phyloP scores from a whole-genome alignment of 2,797 vertebrate genomes.

The Myotis vivesi region DNA sequence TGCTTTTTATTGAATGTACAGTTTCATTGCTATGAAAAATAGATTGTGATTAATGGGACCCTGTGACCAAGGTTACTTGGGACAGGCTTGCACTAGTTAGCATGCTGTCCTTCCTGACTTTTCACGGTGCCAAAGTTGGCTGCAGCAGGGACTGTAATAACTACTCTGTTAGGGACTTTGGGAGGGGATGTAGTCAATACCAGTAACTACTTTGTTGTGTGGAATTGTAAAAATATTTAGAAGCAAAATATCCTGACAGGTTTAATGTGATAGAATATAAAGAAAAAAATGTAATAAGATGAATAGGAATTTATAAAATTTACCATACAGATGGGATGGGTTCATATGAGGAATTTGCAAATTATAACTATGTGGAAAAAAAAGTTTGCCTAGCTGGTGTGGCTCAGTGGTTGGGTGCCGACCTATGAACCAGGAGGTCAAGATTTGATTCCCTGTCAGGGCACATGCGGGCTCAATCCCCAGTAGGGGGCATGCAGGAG shows the following conservation, averaged over 20 bases:
- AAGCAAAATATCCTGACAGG: neutral
- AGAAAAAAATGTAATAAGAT: constrained; percentile 18
- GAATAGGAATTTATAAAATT: constrained; percentile 41
- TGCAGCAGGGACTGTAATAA: neutral
- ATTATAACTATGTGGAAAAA: neutral
- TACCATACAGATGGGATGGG: neutral
- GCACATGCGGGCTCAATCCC: too few species aligned
- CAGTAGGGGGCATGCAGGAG: too few species aligned
- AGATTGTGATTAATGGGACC: constrained; percentile 79
- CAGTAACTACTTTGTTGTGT: neutral
- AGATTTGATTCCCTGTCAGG: too few species aligned
- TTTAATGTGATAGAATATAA: neutral
- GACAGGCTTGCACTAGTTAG: constrained; percentile 59
- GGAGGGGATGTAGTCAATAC: neutral
- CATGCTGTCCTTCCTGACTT: constrained; percentile 53
- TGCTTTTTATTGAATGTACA: constrained; percentile 74
- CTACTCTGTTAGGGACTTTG: neutral
- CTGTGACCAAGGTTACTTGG: constrained; percentile 74
- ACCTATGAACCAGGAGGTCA: too few species aligned
- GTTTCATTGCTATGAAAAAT: constrained; percentile 75
- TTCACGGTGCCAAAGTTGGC: neutral
- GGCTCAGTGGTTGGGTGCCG: too few species aligned
- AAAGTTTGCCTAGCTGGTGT: neutral
- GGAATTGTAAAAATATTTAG: constrained; percentile 10
- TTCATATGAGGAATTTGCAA: neutral